Evolutionary conservation across 2,888 invertebrate species (phyloP).

Genomic region (Campaea margaritaria): DNA sequence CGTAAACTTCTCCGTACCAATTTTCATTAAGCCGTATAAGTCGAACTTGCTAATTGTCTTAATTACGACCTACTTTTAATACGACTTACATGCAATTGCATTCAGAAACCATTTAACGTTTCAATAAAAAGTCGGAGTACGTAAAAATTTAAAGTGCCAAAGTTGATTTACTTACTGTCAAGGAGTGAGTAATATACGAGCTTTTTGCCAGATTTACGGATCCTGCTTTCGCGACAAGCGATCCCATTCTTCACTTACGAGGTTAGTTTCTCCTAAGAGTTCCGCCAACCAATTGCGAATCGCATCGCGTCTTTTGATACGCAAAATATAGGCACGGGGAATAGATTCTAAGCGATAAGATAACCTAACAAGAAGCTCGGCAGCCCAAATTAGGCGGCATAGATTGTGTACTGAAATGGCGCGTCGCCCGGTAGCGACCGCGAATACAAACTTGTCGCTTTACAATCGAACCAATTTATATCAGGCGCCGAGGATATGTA

Average conservation of each 20-base stretch:
- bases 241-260: slow-evolving; percentile 15
- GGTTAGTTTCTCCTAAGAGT: slow-evolving; percentile 16
- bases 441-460: slow-evolving; percentile 62
- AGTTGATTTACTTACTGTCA: slow-evolving; percentile 7
- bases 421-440: slow-evolving; percentile 51
- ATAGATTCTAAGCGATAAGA: slow-evolving; percentile 56
- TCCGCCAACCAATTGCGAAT: slow-evolving; percentile 35
- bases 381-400: slow-evolving; percentile 50
- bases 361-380: slow-evolving; percentile 46
- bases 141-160: not conserved
- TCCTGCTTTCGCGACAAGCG: slow-evolving; percentile 4
- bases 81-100: slow-evolving; percentile 14
- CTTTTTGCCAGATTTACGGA: slow-evolving; percentile 9
- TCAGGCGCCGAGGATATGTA: slow-evolving; percentile 47
- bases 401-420: slow-evolving; percentile 53
- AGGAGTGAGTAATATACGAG: not conserved
- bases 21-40: slow-evolving; percentile 1
- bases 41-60: slow-evolving; percentile 15
- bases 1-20: not conserved
- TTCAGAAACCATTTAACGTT: slow-evolving; percentile 14
- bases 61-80: slow-evolving; percentile 19
- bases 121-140: slow-evolving; percentile 3
- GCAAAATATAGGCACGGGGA: slow-evolving; percentile 46
- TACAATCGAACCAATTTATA: slow-evolving; percentile 67
- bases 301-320: slow-evolving; percentile 32